phyloP scores from a whole-genome alignment of 1,140 invertebrate genomes.

The Hermetia illucens region DNA sequence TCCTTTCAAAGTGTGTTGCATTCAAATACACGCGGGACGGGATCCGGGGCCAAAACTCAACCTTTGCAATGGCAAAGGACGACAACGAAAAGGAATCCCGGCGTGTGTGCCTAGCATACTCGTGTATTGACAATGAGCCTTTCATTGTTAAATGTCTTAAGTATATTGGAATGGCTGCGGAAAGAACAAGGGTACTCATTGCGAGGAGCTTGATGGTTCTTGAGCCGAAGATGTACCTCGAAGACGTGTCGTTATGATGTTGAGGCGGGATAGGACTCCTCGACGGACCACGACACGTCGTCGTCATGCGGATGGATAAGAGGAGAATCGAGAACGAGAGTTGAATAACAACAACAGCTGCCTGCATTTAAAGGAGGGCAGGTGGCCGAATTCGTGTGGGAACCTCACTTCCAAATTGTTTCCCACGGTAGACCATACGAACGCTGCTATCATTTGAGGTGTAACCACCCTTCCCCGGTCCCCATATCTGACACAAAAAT shows the following conservation, averaged over 20 bases:
- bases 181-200: neutral
- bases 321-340: neutral
- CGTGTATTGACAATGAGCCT: no score
- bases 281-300: neutral
- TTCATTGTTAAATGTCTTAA: no score
- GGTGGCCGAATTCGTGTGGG: slow-evolving; percentile 29
- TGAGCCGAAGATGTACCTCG: neutral
- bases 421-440: slow-evolving; percentile 33
- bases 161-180: neutral
- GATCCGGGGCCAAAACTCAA: no score
- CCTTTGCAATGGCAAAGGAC: no score
- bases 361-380: neutral
- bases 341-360: slow-evolving; percentile 1
- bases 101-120: no score
- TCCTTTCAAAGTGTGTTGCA: no score
- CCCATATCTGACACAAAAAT: no score
- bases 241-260: neutral
- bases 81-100: no score
- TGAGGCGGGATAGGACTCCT: neutral
- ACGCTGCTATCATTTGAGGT: no score
- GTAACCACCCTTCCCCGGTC: no score
- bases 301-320: neutral
- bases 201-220: neutral
- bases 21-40: no score
- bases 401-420: slow-evolving; percentile 28